A percentile compares a stretch with the other conserved stretches of the same genome.
Conservation (phyloP, 1,140 invertebrate genomes). For the Globodera ellingtonae region DNA sequence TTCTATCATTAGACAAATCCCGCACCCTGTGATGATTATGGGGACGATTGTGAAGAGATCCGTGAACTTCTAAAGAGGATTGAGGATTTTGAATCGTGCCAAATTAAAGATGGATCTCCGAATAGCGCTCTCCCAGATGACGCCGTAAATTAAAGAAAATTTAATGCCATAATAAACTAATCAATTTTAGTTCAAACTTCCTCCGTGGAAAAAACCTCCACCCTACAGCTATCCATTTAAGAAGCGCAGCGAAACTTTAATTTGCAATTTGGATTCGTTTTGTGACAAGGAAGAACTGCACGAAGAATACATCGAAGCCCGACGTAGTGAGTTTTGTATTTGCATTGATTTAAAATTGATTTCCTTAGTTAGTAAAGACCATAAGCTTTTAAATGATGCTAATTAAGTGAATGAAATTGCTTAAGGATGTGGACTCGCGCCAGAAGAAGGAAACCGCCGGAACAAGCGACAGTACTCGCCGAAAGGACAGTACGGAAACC, state of each 20-base stretch:
- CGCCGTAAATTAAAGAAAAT: not conserved
- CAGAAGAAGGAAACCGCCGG: not conserved
- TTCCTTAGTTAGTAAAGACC: too few species aligned
- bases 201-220: not conserved
- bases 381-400: too few species aligned
- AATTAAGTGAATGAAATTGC: not conserved
- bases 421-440: not conserved
- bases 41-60: not conserved
- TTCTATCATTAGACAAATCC: fast-evolving
- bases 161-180: too few species aligned
- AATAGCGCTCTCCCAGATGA: too few species aligned
- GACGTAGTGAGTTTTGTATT: not conserved
- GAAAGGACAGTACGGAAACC: not conserved
- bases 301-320: not conserved
- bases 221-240: too few species aligned
- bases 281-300: not conserved
- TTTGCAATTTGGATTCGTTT: not conserved
- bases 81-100: not conserved
- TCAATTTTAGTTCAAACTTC: not conserved
- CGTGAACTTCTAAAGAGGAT: not conserved
- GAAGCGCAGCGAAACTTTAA: not conserved
- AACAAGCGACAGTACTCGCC: not conserved
- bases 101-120: too few species aligned
- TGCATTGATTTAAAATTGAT: too few species aligned
- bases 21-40: not conserved